Conservation (phyloP, 2,797 vertebrate species). For the Gambelia wislizenii region DNA sequence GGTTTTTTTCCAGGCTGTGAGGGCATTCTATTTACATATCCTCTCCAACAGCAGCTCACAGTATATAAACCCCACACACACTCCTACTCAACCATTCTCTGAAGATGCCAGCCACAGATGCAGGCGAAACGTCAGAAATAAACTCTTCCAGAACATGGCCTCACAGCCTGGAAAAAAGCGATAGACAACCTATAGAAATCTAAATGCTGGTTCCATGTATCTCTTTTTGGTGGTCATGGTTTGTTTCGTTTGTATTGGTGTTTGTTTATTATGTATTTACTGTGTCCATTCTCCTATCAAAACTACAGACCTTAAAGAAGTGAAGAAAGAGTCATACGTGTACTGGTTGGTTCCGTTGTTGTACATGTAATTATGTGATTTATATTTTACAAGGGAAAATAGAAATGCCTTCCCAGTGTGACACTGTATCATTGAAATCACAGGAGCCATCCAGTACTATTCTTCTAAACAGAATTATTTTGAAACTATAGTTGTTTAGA, state of each 20-base stretch:
- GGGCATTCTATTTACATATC: too few species aligned
- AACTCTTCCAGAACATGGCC: too few species aligned
- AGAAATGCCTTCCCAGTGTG: neutral
- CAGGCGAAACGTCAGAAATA: too few species aligned
- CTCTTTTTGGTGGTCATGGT: neutral
- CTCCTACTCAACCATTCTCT: too few species aligned
- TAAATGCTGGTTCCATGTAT: too few species aligned
- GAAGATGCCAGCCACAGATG: too few species aligned
- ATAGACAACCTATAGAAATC: too few species aligned
- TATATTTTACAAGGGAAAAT: neutral
- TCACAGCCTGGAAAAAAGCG: too few species aligned
- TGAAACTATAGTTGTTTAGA: neutral
- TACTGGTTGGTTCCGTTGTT: neutral
- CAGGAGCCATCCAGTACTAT: neutral
- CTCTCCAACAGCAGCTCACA: too few species aligned
- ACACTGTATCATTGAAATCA: constrained; percentile 4
- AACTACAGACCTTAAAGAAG: neutral
- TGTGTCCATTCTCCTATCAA: neutral
- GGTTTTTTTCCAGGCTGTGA: too few species aligned
- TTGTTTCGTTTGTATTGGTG: neutral
- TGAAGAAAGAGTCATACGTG: neutral
- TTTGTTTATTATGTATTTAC: neutral
- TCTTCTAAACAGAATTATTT: neutral
- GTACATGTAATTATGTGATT: neutral
- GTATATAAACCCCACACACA: too few species aligned